Conservation (phyloP, 2,797 vertebrate species). For the Microctenopoma stevenorrisi region DNA sequence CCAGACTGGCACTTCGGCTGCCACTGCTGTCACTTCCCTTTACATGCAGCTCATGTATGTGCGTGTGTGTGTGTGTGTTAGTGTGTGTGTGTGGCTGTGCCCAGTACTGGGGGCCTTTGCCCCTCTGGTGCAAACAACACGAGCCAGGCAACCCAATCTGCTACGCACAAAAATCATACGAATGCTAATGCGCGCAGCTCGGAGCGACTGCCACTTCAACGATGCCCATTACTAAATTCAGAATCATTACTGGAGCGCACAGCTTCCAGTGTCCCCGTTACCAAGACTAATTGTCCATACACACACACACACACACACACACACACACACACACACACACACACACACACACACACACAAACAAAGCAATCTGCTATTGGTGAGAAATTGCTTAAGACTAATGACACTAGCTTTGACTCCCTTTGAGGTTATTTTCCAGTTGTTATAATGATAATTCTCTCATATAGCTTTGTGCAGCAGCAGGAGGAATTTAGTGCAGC, state of each 20-base stretch:
- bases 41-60: conserved; percentile 60
- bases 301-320: conserved; percentile 21
- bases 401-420: conserved; percentile 35
- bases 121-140: conserved; percentile 40
- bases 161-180: conserved; percentile 23
- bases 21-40: conserved; percentile 73
- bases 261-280: conserved; percentile 55
- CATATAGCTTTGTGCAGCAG: neutral
- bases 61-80: conserved; percentile 46
- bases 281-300: conserved; percentile 64
- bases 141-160: conserved; percentile 23
- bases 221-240: conserved; percentile 63
- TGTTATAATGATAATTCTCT: conserved; percentile 9
- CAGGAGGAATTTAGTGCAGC: neutral
- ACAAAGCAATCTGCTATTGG: conserved; percentile 62
- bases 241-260: conserved; percentile 61
- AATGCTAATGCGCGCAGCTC: conserved; percentile 21
- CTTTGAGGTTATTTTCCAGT: conserved; percentile 27
- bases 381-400: conserved; percentile 26
- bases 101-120: conserved; percentile 47
- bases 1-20: conserved; percentile 64
- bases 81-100: conserved; percentile 32
- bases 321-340: neutral
- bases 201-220: conserved; percentile 42
- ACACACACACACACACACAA: conserved; percentile 15